phyloP scores from a whole-genome alignment of 2,888 invertebrate genomes.

The Cerastis leucographa region DNA sequence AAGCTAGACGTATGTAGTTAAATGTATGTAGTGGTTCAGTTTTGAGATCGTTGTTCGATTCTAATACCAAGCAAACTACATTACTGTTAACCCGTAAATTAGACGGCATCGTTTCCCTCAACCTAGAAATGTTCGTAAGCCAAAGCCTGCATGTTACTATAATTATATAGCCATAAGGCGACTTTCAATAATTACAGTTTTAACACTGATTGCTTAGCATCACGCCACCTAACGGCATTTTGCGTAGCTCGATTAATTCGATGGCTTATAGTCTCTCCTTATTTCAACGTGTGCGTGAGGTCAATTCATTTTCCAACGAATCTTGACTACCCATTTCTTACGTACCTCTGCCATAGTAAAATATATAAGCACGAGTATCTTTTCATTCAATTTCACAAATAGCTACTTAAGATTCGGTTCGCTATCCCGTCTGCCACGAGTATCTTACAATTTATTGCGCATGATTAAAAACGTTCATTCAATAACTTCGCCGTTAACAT shows the following conservation, averaged over 20 bases:
- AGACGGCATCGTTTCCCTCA: conserved; percentile 26
- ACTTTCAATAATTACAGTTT: conserved; percentile 57
- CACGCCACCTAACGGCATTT: conserved; percentile 44
- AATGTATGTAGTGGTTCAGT: background rate
- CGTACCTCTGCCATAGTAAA: conserved; percentile 20
- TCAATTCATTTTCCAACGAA: conserved; percentile 23
- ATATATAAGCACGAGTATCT: conserved; percentile 35
- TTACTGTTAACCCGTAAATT: conserved; percentile 30
- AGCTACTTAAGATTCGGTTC: conserved; percentile 45
- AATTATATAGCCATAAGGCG: conserved; percentile 36
- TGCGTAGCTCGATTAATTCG: conserved; percentile 28
- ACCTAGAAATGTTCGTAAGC: conserved; percentile 27
- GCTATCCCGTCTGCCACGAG: conserved; percentile 32
- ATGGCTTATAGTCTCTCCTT: conserved; percentile 2
- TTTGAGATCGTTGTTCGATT: background rate
- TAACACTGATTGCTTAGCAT: conserved; percentile 50
- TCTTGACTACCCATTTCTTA: conserved; percentile 14
- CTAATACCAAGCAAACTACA: background rate
- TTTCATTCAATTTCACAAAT: conserved; percentile 56
- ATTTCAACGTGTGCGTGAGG: conserved; percentile 22
- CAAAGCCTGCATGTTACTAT: conserved; percentile 27
- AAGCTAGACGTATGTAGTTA: too few relatives aligned
- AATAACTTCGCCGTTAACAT: conserved; percentile 29
- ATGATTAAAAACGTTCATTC: conserved; percentile 51
- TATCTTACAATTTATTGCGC: conserved; percentile 34